These are phyloP conservation scores for Centropus bengalensis DNA, from an alignment of 2,113 vertebrate genomes.

Conservation along the genomic window DNA sequence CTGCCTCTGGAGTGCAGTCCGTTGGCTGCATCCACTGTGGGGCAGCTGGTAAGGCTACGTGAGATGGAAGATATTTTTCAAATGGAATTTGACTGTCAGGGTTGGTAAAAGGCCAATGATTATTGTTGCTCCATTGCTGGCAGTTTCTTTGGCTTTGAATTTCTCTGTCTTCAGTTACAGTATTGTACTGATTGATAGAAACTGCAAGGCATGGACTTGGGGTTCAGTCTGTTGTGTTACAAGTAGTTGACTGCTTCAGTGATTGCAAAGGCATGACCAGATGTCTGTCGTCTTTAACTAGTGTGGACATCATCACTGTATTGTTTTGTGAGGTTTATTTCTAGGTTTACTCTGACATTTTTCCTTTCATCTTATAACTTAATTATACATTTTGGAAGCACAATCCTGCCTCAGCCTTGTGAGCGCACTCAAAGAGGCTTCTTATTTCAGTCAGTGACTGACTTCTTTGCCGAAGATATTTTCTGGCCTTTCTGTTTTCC, in stretches of 20 bases:
- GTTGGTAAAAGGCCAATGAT: background rate
- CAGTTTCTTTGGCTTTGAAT: background rate
- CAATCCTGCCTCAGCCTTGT: background rate
- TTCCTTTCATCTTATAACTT: background rate
- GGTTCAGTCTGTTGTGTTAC: background rate
- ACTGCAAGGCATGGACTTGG: background rate
- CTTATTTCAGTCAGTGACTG: background rate
- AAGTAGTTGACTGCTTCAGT: background rate
- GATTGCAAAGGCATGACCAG: background rate
- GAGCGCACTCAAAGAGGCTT: background rate
- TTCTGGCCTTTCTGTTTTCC: background rate
- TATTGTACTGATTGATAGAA: background rate
- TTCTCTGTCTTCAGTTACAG: background rate
- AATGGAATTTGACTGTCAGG: background rate
- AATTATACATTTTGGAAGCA: rapidly evolving
- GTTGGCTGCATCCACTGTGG: background rate
- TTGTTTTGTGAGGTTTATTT: background rate
- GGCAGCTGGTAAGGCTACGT: background rate
- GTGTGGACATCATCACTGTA: background rate
- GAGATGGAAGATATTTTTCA: background rate
- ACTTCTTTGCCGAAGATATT: background rate
- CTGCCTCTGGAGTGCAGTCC: background rate
- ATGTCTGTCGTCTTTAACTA: background rate
- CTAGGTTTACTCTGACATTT: background rate
- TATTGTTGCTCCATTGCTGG: background rate